These are phyloP conservation scores for Timema podura DNA, from an alignment of 2,888 invertebrate genomes.

Conservation along the genomic window DNA sequence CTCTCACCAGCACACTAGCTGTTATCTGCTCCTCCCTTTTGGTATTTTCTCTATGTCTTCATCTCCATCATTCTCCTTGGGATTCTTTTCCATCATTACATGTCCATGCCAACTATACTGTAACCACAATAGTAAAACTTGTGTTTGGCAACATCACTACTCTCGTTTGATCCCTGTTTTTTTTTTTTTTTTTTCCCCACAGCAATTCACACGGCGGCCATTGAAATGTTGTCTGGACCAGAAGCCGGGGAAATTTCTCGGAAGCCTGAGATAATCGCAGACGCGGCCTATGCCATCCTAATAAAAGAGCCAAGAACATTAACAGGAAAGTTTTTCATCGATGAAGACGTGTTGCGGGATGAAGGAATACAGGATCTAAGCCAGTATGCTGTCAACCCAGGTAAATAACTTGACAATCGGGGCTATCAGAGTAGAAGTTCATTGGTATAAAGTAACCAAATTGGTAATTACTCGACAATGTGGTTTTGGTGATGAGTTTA, in stretches of 20 bases:
- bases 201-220: constrained; percentile 92
- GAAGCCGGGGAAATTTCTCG: constrained; percentile 63
- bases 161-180: too few relatives aligned
- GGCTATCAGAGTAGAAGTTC: too few relatives aligned
- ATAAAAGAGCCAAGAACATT: constrained; percentile 69
- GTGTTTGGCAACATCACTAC: too few relatives aligned
- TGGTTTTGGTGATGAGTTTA: not conserved
- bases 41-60: too few relatives aligned
- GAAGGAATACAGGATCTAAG: constrained; percentile 80
- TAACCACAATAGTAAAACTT: too few relatives aligned
- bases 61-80: too few relatives aligned
- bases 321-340: constrained; percentile 89
- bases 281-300: constrained; percentile 82
- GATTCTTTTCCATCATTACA: too few relatives aligned
- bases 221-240: constrained; percentile 75
- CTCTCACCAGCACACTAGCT: too few relatives aligned
- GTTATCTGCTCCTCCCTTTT: too few relatives aligned
- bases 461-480: not conserved
- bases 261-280: constrained; percentile 81
- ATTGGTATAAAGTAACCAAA: too few relatives aligned
- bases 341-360: constrained; percentile 77
- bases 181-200: constrained; percentile 34
- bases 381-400: constrained; percentile 79
- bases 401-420: constrained; percentile 44
- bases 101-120: too few relatives aligned